phyloP scores from a whole-genome alignment of 2,888 invertebrate species.

The Galeruca laticollis region DNA sequence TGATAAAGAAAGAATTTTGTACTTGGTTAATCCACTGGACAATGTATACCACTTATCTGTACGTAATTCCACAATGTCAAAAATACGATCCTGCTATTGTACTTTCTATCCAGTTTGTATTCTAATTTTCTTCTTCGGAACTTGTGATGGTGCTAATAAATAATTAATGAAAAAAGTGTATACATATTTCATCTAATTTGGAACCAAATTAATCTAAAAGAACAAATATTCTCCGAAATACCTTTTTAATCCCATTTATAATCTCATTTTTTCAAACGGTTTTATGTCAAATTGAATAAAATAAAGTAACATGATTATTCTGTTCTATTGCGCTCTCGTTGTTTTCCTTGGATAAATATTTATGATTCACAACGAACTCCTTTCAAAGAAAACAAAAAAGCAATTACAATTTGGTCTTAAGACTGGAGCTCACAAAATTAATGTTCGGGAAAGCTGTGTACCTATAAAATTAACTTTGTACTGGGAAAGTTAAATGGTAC shows the following conservation, averaged over 20 bases:
- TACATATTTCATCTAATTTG: too few species aligned
- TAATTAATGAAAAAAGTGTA: too few species aligned
- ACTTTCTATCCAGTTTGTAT: too few species aligned
- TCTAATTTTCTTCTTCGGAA: too few species aligned
- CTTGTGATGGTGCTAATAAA: too few species aligned
- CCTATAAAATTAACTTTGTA: slow-evolving; percentile 9
- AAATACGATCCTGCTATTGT: too few species aligned
- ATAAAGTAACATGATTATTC: not conserved
- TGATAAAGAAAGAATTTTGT: too few species aligned
- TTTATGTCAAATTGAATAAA: not conserved
- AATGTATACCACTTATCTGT: too few species aligned
- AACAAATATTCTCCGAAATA: not conserved
- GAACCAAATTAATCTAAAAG: too few species aligned
- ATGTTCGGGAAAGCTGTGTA: slow-evolving; percentile 1
- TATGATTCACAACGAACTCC: not conserved
- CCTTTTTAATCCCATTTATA: not conserved
- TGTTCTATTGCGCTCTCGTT: not conserved
- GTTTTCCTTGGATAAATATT: slow-evolving; percentile 8
- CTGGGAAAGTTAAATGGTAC: not conserved
- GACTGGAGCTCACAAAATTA: slow-evolving; percentile 1
- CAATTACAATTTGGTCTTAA: slow-evolving; percentile 7
- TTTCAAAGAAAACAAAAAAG: not conserved
- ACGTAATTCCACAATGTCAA: too few species aligned
- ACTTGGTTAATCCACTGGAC: too few species aligned
- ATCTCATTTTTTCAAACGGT: not conserved